Evolutionary conservation across 2,797 vertebrate genomes (phyloP).

Genomic region (Peromyscus eremicus): DNA sequence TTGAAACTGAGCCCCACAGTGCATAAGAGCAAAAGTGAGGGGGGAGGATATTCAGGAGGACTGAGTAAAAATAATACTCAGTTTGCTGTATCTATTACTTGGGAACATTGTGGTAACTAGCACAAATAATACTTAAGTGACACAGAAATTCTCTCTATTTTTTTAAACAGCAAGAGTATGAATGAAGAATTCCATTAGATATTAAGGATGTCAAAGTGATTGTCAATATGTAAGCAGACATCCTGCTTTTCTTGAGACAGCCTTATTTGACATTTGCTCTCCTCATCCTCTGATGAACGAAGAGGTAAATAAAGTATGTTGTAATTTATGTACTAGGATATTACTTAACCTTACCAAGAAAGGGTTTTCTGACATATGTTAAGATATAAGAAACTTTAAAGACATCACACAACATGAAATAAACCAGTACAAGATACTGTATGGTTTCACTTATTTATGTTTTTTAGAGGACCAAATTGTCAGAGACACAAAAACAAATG

Average conservation of each 20-base stretch:
- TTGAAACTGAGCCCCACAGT: neutral
- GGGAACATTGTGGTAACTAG: constrained; percentile 2
- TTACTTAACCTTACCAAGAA: neutral
- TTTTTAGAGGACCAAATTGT: neutral
- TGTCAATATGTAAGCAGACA: neutral
- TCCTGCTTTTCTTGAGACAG: neutral
- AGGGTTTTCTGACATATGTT: neutral
- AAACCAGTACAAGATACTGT: neutral
- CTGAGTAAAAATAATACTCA: neutral
- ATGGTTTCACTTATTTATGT: neutral
- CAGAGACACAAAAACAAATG: neutral
- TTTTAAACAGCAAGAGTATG: neutral
- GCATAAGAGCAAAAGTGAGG: neutral
- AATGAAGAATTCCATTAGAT: neutral
- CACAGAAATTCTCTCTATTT: neutral
- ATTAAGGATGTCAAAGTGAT: neutral
- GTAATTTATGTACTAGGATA: neutral
- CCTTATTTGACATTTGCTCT: neutral
- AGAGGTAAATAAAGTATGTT: neutral
- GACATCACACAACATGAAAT: neutral
- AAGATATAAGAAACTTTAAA: neutral
- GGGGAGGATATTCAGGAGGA: neutral
- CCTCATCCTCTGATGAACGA: neutral
- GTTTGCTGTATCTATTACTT: neutral
- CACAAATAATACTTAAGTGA: neutral